Base-by-base conservation (phyloP, 2,888 invertebrate species). In the Agrotis segetum region DNA sequence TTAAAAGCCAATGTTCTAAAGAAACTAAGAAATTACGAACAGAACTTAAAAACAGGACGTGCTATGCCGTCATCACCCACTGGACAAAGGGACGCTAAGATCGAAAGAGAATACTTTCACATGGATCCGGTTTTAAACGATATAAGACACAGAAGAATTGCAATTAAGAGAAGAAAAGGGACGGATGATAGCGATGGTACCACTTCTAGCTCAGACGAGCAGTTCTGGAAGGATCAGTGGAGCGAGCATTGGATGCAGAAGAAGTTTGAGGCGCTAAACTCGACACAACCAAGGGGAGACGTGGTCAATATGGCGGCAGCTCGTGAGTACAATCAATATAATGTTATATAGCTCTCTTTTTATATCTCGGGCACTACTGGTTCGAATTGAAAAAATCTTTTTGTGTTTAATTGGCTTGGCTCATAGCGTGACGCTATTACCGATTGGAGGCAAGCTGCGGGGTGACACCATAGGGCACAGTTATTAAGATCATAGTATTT, bases 231-330 rank as follows among this genome's bases (percentile, higher is more conserved):
- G 73, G 88, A 88, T 1, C 87, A 89, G 61, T 89, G 86, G 80
- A 82, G 83, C 14, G 85, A 88, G 19, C 74, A 86, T 0, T 92
- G 90, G 92, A 65, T 89, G 21, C 71, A 88, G 55, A 92, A 91
- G 79, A 92, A 92, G 67, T 79, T 88, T 46, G 90, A 92, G 64
- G 92, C 91, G 0, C 79, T 93, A 1, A 93, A 94, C 71, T 72
- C 88, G 1, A 77, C 91, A 0, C 46, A 67, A 6, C 84, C 84
- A 0, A 83, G 73, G 21, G 93, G 92, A 6, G 95, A 95, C 59
- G 78, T 76, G 0, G 90, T 95, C 13, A 94, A 95, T 67, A 95
- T 95, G 95, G 89, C 89, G 2, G 95, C 92, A 46, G 95, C 95
- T 19, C 91, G 95, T 91, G 81, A 87, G 90, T 89, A 40, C 7